Conservation (phyloP, 2,113 vertebrate genomes). For the Pipra filicauda region DNA sequence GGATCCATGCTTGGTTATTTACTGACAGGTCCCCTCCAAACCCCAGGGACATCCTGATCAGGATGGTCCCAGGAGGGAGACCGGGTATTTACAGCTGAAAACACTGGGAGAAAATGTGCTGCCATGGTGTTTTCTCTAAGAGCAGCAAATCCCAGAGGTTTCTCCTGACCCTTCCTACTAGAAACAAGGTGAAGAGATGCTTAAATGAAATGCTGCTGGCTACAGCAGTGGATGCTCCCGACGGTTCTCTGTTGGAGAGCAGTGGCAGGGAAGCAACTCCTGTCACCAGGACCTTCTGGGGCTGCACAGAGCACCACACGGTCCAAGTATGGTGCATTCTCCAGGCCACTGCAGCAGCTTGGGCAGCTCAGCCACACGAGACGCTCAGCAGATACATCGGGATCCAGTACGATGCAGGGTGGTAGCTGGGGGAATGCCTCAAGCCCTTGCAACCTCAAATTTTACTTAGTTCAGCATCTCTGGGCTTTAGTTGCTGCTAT, state of each 20-base stretch:
- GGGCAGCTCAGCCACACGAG: fast-evolving
- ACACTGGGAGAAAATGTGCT: not conserved
- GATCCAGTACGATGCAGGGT: not conserved
- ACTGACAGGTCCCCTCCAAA: not conserved
- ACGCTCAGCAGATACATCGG: not conserved
- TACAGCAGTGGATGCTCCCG: not conserved
- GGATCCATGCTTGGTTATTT: not conserved
- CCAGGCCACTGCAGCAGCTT: not conserved
- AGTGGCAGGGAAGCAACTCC: not conserved
- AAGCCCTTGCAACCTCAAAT: not conserved
- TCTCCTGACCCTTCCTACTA: not conserved
- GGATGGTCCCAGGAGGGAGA: not conserved
- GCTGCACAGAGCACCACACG: not conserved
- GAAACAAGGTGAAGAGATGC: not conserved
- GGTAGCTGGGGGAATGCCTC: not conserved
- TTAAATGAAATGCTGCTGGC: not conserved
- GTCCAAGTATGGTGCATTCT: not conserved
- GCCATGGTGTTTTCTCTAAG: not conserved
- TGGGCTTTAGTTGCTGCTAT: not conserved
- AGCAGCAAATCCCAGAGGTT: not conserved
- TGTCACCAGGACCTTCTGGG: not conserved
- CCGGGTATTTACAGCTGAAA: not conserved
- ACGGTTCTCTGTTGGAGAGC: not conserved
- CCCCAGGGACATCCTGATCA: not conserved
- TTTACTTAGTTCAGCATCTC: not conserved